Base-by-base conservation (phyloP, 2,888 invertebrate genomes). In the Drosophila birchii region DNA sequence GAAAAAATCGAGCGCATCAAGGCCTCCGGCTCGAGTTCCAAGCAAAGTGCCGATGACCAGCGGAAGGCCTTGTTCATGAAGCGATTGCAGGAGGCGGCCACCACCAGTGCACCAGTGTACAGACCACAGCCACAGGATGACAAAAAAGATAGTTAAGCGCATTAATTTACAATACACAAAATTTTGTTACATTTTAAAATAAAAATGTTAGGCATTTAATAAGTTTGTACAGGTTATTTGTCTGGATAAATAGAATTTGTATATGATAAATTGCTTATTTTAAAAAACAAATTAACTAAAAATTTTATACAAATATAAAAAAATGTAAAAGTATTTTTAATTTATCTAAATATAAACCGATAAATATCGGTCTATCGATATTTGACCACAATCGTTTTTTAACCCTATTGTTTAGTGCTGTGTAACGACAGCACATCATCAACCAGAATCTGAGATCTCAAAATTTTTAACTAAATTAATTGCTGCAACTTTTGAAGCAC, bases 1-100 rank as follows among this genome's bases (percentile, higher is more conserved):
- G 91, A 89, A 7, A 92, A 92, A 79, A 70, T 92, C 5, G 76
- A 89, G 12, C 81, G 86, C 61, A 91, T 92, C 26, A 88, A 86
- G 76, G 75, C 81, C 11, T 80, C 86, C 14, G 68, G 76, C 5
- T 63, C 81, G 1, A 26, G 72, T 1, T 18, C 71, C 0, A 71
- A 69, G 43, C 71, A 81, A 1, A 79, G 75, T 12, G 90, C 80
- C 5, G 88, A 86, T 18, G 89, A 92, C 14, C 86, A 86, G 51
- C 87, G 88, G 51, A 92, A 92, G 49, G 68, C 83, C 0, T 59
- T 91, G 5, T 90, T 93, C 63, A 70, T 92, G 77, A 79, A 89
- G 69, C 91, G 83, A 62, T 61, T 93, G 5, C 76, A 91, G 75
- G 84, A 88, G 66, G 86, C 89, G 45, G 83, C 91, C 44, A 67